A percentile compares a stretch with the other conserved stretches of the same genome.
Evolutionary conservation across 2,797 vertebrate genomes (phyloP).

Genomic region (Cynodonichthys magdalenae): DNA sequence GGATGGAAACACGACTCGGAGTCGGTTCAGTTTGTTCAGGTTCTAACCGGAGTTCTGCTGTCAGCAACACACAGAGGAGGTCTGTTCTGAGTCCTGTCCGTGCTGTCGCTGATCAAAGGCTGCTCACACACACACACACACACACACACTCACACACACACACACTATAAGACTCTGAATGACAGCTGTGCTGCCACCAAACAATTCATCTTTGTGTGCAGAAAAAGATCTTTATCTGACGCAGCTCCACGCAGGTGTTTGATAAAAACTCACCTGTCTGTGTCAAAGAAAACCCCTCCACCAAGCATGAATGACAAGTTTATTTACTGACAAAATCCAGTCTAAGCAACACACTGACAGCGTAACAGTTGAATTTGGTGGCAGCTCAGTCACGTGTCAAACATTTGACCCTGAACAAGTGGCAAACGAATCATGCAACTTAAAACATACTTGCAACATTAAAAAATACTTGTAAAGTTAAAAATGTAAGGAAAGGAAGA

Average conservation of each 20-base stretch:
- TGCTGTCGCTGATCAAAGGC: conserved; percentile 57
- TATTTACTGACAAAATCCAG: conserved; percentile 33
- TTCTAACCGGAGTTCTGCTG: conserved; percentile 38
- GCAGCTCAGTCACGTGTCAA: conserved; percentile 21
- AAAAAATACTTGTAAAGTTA: not conserved
- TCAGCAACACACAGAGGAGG: conserved; percentile 31
- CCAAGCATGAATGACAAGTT: not conserved
- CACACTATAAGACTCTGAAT: conserved; percentile 1
- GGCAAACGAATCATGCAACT: not conserved
- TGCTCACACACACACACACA: conserved; percentile 32
- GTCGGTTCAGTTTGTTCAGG: conserved; percentile 2
- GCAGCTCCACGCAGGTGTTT: conserved; percentile 23
- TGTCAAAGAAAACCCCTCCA: not conserved
- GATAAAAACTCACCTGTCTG: conserved; percentile 16
- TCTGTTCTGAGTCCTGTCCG: conserved; percentile 54
- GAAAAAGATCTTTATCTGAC: conserved; percentile 64
- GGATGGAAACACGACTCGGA: not conserved
- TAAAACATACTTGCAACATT: too few species aligned
- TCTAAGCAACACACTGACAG: conserved; percentile 1
- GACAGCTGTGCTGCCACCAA: conserved; percentile 45
- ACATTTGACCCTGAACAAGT: conserved; percentile 1
- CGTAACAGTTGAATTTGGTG: conserved; percentile 21
- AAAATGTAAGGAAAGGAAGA: not conserved
- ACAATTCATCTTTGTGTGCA: conserved; percentile 49
- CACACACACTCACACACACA: conserved; percentile 16